Evolutionary conservation across 2,888 invertebrate genomes (phyloP).

Genomic region (Pedicia rivosa): DNA sequence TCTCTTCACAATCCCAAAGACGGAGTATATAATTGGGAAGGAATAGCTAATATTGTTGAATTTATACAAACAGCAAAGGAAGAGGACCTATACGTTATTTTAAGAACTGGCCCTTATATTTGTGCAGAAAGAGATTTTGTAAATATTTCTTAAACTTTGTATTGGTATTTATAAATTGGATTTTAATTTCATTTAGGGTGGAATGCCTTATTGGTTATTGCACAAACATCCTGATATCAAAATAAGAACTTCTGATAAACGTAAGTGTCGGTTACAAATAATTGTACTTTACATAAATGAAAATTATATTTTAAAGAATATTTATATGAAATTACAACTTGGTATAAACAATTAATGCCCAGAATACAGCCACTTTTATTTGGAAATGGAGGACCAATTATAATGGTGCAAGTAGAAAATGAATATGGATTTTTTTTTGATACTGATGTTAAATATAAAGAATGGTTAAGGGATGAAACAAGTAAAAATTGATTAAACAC

Average conservation of each 20-base stretch:
- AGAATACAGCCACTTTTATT: conserved; percentile 33
- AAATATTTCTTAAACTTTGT: conserved; percentile 9
- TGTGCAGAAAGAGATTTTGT: conserved; percentile 77
- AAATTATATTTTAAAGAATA: conserved; percentile 36
- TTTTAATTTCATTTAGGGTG: conserved; percentile 40
- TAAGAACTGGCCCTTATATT: conserved; percentile 82
- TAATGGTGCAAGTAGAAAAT: conserved; percentile 85
- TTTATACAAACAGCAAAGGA: conserved; percentile 60
- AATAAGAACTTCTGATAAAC: conserved; percentile 45
- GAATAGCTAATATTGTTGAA: conserved; percentile 50
- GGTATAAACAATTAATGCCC: conserved; percentile 37
- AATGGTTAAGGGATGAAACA: conserved; percentile 48
- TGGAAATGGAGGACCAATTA: conserved; percentile 68
- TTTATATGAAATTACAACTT: conserved; percentile 34
- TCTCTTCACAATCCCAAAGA: conserved; percentile 70
- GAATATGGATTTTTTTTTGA: conserved; percentile 76
- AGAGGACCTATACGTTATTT: conserved; percentile 60
- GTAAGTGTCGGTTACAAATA: conserved; percentile 31
- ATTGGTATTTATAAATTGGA: neutral
- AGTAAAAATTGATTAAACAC: no score
- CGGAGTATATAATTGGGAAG: conserved; percentile 44
- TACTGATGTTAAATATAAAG: conserved; percentile 53
- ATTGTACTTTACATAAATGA: no score
- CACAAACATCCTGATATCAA: conserved; percentile 44
- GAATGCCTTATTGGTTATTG: conserved; percentile 62